A percentile compares a stretch with the other conserved stretches of the same genome.
Evolutionary conservation across 1,140 invertebrate genomes (phyloP).

Genomic region (Piezodorus guildinii): DNA sequence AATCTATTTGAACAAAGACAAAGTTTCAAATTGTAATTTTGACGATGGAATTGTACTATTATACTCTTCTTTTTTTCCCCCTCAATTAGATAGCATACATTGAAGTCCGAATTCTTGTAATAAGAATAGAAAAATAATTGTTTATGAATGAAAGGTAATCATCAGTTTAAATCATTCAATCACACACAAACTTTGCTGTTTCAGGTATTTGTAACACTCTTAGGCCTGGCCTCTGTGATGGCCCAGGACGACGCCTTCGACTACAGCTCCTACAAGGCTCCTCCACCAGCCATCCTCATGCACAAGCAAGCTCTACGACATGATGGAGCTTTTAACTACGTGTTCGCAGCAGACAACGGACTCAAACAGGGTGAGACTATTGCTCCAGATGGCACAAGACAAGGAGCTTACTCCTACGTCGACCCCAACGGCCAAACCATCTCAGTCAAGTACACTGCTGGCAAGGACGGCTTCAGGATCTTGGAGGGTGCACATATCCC

Average conservation of each 20-base stretch:
- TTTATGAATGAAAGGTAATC: no score
- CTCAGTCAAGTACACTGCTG: conserved; percentile 40
- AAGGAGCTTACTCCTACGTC: conserved; percentile 50
- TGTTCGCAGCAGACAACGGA: conserved; percentile 53
- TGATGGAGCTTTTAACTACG: conserved; percentile 48
- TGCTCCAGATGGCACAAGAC: conserved; percentile 47
- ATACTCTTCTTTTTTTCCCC: no score
- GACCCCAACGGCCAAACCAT: conserved; percentile 46
- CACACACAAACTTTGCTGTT: not conserved
- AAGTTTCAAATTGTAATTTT: no score
- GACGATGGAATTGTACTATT: no score
- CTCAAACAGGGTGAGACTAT: conserved; percentile 50
- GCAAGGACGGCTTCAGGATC: conserved; percentile 36
- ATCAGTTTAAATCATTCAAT: no score
- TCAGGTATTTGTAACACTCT: conserved; percentile 7
- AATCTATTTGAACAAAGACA: no score
- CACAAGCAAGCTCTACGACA: conserved; percentile 36
- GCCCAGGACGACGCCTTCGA: conserved; percentile 18
- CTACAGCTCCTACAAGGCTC: conserved; percentile 26
- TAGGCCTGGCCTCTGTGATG: conserved; percentile 8
- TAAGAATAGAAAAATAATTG: no score
- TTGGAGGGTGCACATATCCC: conserved; percentile 34
- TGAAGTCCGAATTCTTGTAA: no score
- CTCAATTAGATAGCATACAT: no score
- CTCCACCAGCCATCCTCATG: conserved; percentile 32